Percentiles rank a stretch among this genome's conserved stretches.
phyloP scores from a whole-genome alignment of 2,113 vertebrate species.

The Phylloscopus trochilus region DNA sequence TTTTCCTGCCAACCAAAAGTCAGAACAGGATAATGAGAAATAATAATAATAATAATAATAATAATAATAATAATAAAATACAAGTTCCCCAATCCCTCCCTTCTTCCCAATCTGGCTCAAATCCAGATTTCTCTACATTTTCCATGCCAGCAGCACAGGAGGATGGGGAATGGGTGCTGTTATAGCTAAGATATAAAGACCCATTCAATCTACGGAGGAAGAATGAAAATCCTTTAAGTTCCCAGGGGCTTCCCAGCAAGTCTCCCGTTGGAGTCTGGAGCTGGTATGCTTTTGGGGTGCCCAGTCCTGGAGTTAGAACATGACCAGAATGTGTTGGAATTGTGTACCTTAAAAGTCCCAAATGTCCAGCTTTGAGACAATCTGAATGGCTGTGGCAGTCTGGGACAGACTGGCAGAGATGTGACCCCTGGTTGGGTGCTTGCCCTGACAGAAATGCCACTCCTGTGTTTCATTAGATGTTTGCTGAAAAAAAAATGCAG shows the following conservation, averaged over 20 bases:
- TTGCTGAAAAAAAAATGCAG: background rate
- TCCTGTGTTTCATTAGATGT: background rate
- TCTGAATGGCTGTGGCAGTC: background rate
- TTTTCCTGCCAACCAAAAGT: background rate
- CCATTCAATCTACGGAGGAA: background rate
- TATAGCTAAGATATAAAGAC: background rate
- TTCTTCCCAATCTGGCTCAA: background rate
- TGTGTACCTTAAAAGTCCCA: background rate
- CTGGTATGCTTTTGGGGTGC: accelerated
- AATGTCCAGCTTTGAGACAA: background rate
- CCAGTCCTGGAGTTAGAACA: background rate
- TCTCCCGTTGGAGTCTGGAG: background rate
- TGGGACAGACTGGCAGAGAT: background rate
- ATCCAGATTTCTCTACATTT: background rate
- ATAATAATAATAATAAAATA: background rate
- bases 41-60: background rate
- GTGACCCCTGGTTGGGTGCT: background rate
- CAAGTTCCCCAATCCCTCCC: accelerated
- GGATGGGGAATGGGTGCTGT: background rate
- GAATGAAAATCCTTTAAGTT: background rate
- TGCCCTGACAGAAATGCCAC: background rate
- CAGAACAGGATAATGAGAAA: background rate
- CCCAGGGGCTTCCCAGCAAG: background rate
- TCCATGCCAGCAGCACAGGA: accelerated
- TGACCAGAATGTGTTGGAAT: background rate